Evolutionary conservation across 64 coral and sea anemone genomes (phyloP).

Genomic region (Anthopleura sola): DNA sequence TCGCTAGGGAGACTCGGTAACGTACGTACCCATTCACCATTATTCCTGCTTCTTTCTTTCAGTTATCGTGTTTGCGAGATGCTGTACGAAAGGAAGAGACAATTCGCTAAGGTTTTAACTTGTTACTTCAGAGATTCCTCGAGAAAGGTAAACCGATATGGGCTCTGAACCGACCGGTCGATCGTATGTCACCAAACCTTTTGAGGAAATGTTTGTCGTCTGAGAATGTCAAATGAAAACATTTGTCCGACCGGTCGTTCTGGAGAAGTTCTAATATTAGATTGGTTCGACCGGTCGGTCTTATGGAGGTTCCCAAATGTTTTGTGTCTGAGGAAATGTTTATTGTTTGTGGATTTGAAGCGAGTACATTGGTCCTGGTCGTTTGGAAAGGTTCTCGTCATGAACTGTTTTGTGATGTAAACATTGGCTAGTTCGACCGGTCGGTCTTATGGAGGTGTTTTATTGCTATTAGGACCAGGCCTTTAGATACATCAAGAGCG

Average conservation of each 20-base stretch:
- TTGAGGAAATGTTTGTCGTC: too few relatives aligned
- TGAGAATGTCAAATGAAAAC: too few relatives aligned
- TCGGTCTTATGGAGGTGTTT: background rate
- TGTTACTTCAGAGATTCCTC: conserved; percentile 91
- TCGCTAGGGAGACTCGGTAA: background rate
- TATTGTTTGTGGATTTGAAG: too few relatives aligned
- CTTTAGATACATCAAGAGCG: conserved; percentile 77
- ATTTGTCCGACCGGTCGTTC: too few relatives aligned
- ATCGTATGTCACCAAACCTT: background rate
- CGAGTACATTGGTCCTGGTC: too few relatives aligned
- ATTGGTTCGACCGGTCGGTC: background rate
- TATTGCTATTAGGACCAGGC: conserved; percentile 60
- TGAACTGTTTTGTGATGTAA: too few relatives aligned
- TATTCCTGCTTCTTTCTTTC: background rate
- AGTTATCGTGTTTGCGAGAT: conserved; percentile 97
- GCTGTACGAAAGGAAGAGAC: conserved; percentile 83
- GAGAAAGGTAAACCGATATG: conserved; percentile 51
- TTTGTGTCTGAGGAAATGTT: background rate
- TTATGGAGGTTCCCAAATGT: too few relatives aligned
- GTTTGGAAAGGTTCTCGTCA: too few relatives aligned
- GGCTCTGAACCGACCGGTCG: background rate
- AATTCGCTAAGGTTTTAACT: conserved; percentile 81
- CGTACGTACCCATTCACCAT: too few relatives aligned
- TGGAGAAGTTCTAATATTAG: too few relatives aligned
- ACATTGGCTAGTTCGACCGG: background rate